Evolutionary conservation across 2,888 invertebrate species (phyloP).

Genomic region (Horisme vitalbata): DNA sequence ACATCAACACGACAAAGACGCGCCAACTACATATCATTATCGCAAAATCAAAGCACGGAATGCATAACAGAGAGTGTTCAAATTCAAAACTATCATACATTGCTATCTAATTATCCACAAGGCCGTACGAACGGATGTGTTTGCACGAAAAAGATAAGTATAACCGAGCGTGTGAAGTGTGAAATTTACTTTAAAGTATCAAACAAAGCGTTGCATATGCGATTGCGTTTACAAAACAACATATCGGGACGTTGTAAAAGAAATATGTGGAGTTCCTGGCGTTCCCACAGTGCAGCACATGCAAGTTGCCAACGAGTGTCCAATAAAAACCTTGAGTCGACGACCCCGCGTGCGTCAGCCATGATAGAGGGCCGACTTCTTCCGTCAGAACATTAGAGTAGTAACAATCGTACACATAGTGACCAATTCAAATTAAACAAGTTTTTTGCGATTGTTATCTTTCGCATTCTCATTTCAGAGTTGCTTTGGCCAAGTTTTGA

Average conservation of each 20-base stretch:
- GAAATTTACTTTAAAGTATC: constrained; percentile 40
- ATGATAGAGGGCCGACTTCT: constrained; percentile 65
- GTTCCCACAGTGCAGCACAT: constrained; percentile 70
- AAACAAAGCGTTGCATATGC: constrained; percentile 46
- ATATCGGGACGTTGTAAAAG: constrained; percentile 38
- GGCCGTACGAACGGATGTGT: constrained; percentile 43
- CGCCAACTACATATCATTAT: constrained; percentile 62
- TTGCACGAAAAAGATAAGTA: constrained; percentile 36
- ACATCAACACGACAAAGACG: constrained; percentile 62
- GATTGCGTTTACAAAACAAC: constrained; percentile 52
- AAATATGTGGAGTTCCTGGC: constrained; percentile 52
- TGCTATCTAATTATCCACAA: constrained; percentile 57
- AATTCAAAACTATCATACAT: constrained; percentile 62
- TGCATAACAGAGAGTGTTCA: constrained; percentile 60
- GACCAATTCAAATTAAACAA: no score
- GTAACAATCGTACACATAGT: neutral
- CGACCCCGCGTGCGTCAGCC: constrained; percentile 76
- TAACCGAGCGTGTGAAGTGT: constrained; percentile 42
- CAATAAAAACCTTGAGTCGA: constrained; percentile 73
- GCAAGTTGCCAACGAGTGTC: constrained; percentile 47
- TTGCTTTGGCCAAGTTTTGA: no score
- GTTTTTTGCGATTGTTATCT: no score
- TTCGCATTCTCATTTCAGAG: no score
- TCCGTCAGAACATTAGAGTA: constrained; percentile 42
- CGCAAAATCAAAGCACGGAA: constrained; percentile 54